Percentiles rank a stretch among this genome's conserved stretches.
Evolutionary conservation across 2,888 invertebrate species (phyloP).

Genomic region (Autographa gamma): DNA sequence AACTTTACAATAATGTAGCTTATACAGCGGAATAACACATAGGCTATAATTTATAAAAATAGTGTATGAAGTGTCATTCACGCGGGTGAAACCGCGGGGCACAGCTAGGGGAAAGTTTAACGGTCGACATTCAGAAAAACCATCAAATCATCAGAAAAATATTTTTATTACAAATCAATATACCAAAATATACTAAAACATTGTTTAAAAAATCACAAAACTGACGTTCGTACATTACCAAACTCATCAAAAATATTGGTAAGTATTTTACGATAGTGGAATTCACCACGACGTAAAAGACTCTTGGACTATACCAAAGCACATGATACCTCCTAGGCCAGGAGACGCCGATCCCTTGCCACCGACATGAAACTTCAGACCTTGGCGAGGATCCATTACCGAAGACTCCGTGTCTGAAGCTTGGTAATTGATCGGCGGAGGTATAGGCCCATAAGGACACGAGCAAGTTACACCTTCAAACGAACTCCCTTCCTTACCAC

Average conservation of each 20-base stretch:
- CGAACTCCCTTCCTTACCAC: background rate
- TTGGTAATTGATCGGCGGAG: background rate
- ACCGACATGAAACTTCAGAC: slow-evolving; percentile 62
- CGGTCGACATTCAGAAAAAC: no score
- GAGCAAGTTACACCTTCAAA: background rate
- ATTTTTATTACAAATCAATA: slow-evolving; percentile 26
- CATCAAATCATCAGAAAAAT: background rate
- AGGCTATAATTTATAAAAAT: no score
- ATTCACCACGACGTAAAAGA: slow-evolving; percentile 8
- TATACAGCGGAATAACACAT: no score
- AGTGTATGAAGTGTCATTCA: no score
- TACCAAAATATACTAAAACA: slow-evolving; percentile 24
- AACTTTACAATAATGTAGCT: no score
- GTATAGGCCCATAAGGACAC: slow-evolving; percentile 11
- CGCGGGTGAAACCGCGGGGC: no score
- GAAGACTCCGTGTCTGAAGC: slow-evolving; percentile 2
- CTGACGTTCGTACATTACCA: background rate
- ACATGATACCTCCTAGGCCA: slow-evolving; percentile 61
- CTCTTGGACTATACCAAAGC: slow-evolving; percentile 53
- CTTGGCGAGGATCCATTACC: slow-evolving; percentile 33
- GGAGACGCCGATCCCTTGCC: slow-evolving; percentile 64
- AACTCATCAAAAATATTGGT: background rate
- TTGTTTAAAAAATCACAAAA: slow-evolving; percentile 23
- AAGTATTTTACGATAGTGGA: background rate
- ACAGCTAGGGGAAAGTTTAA: no score